These are phyloP conservation scores for Amphimedon queenslandica DNA, from an alignment of 37 sponge, comb jelly and placozoan species.

Conservation along the genomic window DNA sequence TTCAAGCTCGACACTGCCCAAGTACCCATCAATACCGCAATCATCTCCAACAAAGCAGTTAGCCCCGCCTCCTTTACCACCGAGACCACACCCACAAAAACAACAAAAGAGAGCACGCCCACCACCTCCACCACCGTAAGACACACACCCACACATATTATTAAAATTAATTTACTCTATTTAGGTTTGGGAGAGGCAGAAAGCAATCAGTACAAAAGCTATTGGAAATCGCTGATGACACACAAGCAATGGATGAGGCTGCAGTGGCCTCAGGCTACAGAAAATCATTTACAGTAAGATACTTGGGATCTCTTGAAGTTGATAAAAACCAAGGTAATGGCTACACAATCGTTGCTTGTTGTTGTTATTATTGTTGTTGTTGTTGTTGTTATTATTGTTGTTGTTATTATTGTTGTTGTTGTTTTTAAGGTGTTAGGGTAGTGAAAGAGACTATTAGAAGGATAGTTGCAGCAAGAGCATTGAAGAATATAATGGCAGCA, in stretches of 20 bases:
- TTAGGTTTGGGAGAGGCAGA: background rate
- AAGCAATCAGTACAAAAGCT: background rate
- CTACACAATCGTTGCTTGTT: background rate
- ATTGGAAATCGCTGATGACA: background rate
- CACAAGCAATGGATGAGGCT: background rate
- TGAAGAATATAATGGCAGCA: slow-evolving; percentile 30
- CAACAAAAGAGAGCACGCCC: background rate
- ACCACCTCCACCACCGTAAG: slow-evolving; percentile 2
- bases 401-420: too few relatives aligned
- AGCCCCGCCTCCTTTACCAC: background rate
- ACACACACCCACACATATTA: background rate
- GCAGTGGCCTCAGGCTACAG: background rate
- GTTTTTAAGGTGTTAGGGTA: slow-evolving; percentile 12
- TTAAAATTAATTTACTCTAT: background rate
- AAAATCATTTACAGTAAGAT: slow-evolving; percentile 34
- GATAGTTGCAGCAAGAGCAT: slow-evolving; percentile 49
- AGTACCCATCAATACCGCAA: background rate
- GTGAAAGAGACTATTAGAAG: slow-evolving; percentile 44
- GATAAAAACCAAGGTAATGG: slow-evolving; percentile 35
- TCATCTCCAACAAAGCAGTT: background rate
- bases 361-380: too few relatives aligned
- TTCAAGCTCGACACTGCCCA: background rate
- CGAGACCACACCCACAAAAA: background rate
- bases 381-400: too few relatives aligned
- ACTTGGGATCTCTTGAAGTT: slow-evolving; percentile 57